phyloP scores from a whole-genome alignment of 2,797 vertebrate genomes.

The Bovichtus diacanthus region DNA sequence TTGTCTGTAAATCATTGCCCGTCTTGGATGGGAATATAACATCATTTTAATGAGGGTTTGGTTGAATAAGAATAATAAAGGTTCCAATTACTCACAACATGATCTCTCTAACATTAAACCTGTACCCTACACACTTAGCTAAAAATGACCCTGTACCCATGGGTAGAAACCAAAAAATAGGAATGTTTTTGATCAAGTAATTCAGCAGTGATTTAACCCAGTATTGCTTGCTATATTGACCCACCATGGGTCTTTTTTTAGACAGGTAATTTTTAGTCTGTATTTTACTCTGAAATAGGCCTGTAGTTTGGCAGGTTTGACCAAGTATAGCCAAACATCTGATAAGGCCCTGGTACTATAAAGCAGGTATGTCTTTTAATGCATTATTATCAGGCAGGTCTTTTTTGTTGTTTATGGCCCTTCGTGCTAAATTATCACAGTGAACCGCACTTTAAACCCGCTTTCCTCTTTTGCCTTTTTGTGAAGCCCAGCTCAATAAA shows the following conservation, averaged over 20 bases:
- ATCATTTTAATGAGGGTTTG: neutral
- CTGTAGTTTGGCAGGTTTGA: neutral
- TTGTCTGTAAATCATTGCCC: neutral
- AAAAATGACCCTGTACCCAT: neutral
- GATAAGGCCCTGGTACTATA: neutral
- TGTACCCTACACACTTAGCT: neutral
- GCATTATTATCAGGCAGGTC: neutral
- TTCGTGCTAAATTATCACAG: conserved; percentile 32
- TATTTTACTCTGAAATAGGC: neutral
- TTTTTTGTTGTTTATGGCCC: neutral
- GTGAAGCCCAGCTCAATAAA: conserved; percentile 73
- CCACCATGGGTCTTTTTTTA: no score
- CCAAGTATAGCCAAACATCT: neutral
- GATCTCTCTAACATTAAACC: no score
- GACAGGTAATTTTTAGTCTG: no score
- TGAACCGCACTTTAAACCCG: conserved; percentile 46
- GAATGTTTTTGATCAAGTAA: neutral
- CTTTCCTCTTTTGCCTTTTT: conserved; percentile 65
- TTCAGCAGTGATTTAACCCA: no score
- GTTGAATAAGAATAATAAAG: neutral
- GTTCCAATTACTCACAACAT: neutral
- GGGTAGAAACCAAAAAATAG: neutral
- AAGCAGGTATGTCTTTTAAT: neutral
- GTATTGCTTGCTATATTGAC: neutral
- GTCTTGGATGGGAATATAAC: neutral